Conservation (phyloP, 2,797 vertebrate genomes). For the Poeciliopsis paucimaculata region DNA sequence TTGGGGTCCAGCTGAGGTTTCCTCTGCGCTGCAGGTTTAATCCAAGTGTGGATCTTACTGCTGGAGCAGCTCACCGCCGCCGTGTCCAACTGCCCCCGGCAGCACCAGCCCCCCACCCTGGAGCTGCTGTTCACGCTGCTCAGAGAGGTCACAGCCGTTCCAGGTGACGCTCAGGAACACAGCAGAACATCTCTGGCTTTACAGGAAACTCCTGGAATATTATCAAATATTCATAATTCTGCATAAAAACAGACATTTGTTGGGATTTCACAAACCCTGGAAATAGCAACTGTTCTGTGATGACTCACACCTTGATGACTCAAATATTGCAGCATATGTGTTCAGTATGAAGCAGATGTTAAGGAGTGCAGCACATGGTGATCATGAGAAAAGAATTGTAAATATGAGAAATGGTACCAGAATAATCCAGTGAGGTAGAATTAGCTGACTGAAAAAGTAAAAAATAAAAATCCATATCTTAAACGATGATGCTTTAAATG, state of each 20-base stretch:
- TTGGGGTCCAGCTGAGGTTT: background rate
- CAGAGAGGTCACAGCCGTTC: conserved; percentile 87
- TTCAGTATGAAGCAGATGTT: background rate
- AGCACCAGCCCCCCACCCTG: conserved; percentile 94
- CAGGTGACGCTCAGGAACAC: conserved; percentile 76
- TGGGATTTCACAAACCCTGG: background rate
- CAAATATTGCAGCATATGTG: background rate
- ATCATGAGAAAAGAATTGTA: no score
- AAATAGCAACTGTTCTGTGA: background rate
- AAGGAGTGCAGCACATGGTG: background rate
- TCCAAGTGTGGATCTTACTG: conserved; percentile 95
- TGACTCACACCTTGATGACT: background rate
- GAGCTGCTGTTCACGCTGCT: conserved; percentile 93
- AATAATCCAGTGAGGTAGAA: no score
- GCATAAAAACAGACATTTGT: background rate
- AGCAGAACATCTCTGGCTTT: background rate
- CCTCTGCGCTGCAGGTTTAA: conserved; percentile 83
- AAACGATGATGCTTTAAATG: background rate
- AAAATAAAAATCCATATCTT: no score
- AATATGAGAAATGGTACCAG: no score
- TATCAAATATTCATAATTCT: no score
- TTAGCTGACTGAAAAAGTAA: no score
- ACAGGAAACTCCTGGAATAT: background rate
- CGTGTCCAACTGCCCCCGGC: conserved; percentile 94
- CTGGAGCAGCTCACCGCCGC: conserved; percentile 95